phyloP scores from a whole-genome alignment of 2,797 vertebrate genomes.

The Echiichthys vipera region DNA sequence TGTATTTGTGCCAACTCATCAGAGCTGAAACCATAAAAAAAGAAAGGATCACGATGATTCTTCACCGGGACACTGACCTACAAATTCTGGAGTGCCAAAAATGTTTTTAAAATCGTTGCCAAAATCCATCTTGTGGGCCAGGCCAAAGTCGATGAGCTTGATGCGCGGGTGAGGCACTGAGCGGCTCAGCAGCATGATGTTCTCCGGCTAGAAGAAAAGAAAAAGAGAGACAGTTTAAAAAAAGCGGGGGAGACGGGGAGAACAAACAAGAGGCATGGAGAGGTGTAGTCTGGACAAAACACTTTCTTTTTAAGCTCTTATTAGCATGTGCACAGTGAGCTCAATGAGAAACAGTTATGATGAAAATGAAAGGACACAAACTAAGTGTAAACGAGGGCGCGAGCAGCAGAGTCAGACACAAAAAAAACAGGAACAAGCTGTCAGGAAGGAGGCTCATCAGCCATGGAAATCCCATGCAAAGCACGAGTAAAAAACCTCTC shows the following conservation, averaged over 20 bases:
- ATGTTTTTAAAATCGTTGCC: slow-evolving; percentile 99
- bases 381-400: background rate
- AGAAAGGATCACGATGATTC: background rate
- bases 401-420: slow-evolving; percentile 6
- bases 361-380: background rate
- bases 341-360: background rate
- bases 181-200: slow-evolving; percentile 98
- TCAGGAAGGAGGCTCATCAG: slow-evolving; percentile 52
- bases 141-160: slow-evolving; percentile 98
- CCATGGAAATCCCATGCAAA: slow-evolving; percentile 76
- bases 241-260: slow-evolving; percentile 13
- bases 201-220: slow-evolving; percentile 91
- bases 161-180: slow-evolving; percentile 95
- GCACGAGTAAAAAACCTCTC: slow-evolving; percentile 41
- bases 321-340: background rate
- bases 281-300: background rate
- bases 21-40: background rate
- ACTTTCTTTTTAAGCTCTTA: background rate
- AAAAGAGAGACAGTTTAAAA: background rate
- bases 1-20: slow-evolving; percentile 1
- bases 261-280: slow-evolving; percentile 9
- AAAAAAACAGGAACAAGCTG: slow-evolving; percentile 52
- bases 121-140: slow-evolving; percentile 98
- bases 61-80: slow-evolving; percentile 84
- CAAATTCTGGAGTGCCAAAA: slow-evolving; percentile 98